Evolutionary conservation across 92 coral and sea anemone genomes (phyloP).

Genomic region (Pocillopora meandrina): DNA sequence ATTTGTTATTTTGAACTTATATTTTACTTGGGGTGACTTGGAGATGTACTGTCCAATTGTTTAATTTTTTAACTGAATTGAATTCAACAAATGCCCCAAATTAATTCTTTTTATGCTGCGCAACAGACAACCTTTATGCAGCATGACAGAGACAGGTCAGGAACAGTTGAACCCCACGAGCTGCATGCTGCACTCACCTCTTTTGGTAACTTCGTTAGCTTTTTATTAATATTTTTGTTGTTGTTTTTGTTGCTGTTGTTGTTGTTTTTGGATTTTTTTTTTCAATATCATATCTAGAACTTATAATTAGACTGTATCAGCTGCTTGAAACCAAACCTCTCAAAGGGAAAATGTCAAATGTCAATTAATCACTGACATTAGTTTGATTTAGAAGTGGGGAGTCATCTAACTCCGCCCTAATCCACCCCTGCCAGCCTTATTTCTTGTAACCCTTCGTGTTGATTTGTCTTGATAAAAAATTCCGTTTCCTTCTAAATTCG

Average conservation of each 20-base stretch:
- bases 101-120: not conserved
- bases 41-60: no score
- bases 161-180: conserved; percentile 90
- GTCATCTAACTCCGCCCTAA: no score
- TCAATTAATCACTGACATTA: no score
- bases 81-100: not conserved
- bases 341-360: no score
- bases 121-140: conserved; percentile 81
- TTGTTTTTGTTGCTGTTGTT: no score
- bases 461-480: no score
- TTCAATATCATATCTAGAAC: not conserved
- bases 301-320: no score
- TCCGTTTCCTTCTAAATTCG: not conserved
- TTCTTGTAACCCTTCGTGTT: not conserved
- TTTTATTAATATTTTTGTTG: not conserved
- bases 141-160: conserved; percentile 90
- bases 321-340: no score
- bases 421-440: not conserved
- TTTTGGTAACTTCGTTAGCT: conserved; percentile 70
- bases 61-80: no score
- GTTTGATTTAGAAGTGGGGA: no score
- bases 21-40: not conserved
- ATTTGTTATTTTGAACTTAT: not conserved
- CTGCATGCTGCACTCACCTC: conserved; percentile 76
- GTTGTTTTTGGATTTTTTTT: no score